Conservation (phyloP, 1,140 invertebrate species). For the Rhopalosiphum padi region DNA sequence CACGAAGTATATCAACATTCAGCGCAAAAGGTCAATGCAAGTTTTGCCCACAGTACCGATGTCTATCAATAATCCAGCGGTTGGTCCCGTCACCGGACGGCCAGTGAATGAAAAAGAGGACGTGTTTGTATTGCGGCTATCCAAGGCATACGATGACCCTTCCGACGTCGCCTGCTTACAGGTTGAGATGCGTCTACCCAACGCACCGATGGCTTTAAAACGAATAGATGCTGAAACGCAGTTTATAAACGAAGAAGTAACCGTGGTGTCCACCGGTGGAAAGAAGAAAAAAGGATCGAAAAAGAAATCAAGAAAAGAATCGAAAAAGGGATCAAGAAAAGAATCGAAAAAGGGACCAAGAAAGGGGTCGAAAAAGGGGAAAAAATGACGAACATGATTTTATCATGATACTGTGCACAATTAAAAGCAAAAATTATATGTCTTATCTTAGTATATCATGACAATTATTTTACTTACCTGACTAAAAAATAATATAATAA, state of each 20-base stretch:
- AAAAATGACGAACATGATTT: neutral
- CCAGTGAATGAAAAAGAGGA: neutral
- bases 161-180: neutral
- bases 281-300: neutral
- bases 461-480: too few relatives aligned
- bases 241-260: neutral
- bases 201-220: neutral
- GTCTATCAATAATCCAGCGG: neutral
- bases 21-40: neutral
- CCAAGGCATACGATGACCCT: neutral
- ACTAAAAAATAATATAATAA: too few relatives aligned
- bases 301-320: neutral
- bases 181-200: neutral
- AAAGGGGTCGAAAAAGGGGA: neutral
- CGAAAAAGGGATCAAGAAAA: too few relatives aligned
- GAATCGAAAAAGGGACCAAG: neutral
- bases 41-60: neutral
- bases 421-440: neutral
- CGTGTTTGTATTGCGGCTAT: neutral
- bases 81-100: neutral
- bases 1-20: neutral
- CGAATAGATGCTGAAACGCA: neutral
- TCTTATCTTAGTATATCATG: neutral
- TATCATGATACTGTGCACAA: neutral
- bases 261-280: neutral